A percentile compares a stretch with the other conserved stretches of the same genome.
phyloP scores from a whole-genome alignment of 2,797 vertebrate genomes.

The Chelidonichthys spinosus region DNA sequence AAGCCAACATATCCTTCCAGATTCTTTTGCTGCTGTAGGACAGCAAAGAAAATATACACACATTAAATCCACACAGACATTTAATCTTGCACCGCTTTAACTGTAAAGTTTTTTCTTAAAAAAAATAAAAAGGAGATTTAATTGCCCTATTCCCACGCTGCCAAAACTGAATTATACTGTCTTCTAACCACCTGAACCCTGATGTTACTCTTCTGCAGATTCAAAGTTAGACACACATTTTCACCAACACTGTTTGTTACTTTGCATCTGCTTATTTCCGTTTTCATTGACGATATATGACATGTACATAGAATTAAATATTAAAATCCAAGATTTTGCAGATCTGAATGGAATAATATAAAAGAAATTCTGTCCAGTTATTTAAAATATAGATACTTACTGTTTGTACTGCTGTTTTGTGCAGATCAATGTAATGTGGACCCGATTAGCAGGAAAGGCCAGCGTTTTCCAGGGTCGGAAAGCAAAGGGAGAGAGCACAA shows the following conservation, averaged over 20 bases:
- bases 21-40: conserved; percentile 95
- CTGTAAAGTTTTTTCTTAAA: neutral
- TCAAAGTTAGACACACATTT: neutral
- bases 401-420: conserved; percentile 70
- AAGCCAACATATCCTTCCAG: conserved; percentile 99
- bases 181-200: neutral
- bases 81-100: neutral
- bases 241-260: neutral
- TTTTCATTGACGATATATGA: neutral
- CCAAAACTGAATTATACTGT: neutral
- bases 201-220: neutral
- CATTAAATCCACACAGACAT: conserved; percentile 15
- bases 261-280: neutral
- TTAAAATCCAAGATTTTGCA: neutral
- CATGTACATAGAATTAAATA: neutral
- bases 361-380: neutral
- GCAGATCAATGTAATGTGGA: conserved; percentile 31
- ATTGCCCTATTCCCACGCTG: neutral
- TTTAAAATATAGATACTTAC: conserved; percentile 74
- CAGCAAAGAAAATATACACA: conserved; percentile 24
- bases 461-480: conserved; percentile 38
- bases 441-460: conserved; percentile 33
- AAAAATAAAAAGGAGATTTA: neutral
- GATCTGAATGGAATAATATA: neutral
- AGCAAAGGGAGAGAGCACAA: conserved; percentile 30